Conservation (phyloP, 2,888 invertebrate species). For the Agriopis aurantiaria region DNA sequence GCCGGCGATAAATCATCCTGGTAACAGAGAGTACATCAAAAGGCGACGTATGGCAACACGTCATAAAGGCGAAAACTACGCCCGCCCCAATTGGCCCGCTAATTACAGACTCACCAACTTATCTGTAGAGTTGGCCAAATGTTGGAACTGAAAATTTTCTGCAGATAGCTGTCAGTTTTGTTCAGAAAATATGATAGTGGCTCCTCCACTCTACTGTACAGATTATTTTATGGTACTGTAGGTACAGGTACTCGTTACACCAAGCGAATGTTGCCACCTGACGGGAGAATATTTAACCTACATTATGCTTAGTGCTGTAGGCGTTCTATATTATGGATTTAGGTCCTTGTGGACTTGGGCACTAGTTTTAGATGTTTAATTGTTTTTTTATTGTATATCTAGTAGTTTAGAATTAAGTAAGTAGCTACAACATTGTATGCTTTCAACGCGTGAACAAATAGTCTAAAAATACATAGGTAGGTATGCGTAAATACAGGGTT, state of each 20-base stretch:
- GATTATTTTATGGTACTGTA: background rate
- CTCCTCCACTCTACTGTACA: background rate
- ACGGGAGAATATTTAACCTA: conserved; percentile 23
- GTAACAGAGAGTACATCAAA: conserved; percentile 65
- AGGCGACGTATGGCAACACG: conserved; percentile 59
- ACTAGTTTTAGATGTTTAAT: background rate
- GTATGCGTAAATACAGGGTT: no score
- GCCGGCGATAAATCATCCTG: conserved; percentile 61
- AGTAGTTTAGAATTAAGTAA: no score
- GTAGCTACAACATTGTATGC: no score
- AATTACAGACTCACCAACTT: conserved; percentile 51
- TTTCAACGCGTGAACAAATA: no score
- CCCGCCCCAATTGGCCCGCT: conserved; percentile 61
- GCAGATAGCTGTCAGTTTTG: background rate
- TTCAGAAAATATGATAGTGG: background rate
- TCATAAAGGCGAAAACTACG: conserved; percentile 54
- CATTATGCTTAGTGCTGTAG: conserved; percentile 12
- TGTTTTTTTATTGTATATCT: background rate
- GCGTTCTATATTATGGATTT: conserved; percentile 14
- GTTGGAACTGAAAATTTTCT: background rate
- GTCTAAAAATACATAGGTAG: no score
- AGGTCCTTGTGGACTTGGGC: background rate
- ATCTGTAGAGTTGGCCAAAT: background rate
- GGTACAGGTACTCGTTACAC: conserved; percentile 43
- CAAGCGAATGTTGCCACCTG: conserved; percentile 48